Conservation (phyloP, 2,797 vertebrate species). For the Lophura swinhoii region DNA sequence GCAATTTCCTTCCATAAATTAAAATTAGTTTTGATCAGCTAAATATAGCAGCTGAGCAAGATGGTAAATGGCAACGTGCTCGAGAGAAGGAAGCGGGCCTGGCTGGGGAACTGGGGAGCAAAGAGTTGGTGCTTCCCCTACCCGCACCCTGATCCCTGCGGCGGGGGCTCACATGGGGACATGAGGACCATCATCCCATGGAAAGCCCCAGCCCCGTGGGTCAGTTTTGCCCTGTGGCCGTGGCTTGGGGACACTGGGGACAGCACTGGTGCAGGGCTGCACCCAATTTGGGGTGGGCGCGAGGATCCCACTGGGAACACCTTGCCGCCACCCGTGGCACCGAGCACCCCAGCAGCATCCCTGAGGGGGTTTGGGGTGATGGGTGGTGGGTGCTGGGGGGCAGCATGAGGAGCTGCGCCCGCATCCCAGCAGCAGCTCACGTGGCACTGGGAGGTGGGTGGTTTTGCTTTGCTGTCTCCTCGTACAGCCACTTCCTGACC, state of each 20-base stretch:
- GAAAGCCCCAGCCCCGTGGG: not conserved
- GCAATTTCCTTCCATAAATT: conserved; percentile 84
- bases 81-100: not conserved
- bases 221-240: rapidly evolving
- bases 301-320: rapidly evolving
- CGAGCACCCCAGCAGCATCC: rapidly evolving
- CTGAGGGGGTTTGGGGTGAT: not conserved
- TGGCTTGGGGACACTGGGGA: not conserved
- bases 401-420: rapidly evolving
- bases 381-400: not conserved
- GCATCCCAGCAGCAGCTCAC: not conserved
- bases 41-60: conserved; percentile 85
- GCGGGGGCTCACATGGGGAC: rapidly evolving
- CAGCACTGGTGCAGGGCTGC: rapidly evolving
- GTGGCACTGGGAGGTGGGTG: not conserved
- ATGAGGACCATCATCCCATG: rapidly evolving
- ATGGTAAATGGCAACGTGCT: conserved; percentile 27
- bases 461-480: conserved; percentile 60
- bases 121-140: not conserved
- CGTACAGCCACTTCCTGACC: conserved; percentile 63
- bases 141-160: rapidly evolving
- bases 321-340: not conserved
- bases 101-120: rapidly evolving
- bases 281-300: rapidly evolving
- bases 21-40: conserved; percentile 80